A percentile compares a stretch with the other conserved stretches of the same genome.
phyloP scores from a whole-genome alignment of 2,113 vertebrate species.

The Salminus brasiliensis region DNA sequence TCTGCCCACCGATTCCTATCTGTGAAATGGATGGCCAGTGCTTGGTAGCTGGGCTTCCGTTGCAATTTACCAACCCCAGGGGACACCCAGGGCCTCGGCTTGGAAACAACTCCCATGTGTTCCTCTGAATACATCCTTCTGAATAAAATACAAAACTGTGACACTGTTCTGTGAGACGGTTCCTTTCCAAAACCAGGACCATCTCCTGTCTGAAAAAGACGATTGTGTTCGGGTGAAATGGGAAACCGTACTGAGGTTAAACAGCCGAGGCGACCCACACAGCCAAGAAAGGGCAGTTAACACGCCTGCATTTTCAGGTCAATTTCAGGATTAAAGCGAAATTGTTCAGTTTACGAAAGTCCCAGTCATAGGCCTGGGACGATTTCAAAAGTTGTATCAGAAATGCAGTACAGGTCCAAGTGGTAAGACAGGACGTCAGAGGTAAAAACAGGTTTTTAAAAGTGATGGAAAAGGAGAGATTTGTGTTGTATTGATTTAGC shows the following conservation, averaged over 20 bases:
- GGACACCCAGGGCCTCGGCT: slow-evolving; percentile 12
- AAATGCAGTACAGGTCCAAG: slow-evolving; percentile 20
- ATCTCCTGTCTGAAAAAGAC: slow-evolving; percentile 10
- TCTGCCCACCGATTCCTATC: slow-evolving; percentile 49
- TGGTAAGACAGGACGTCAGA: background rate
- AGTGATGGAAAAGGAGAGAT: background rate
- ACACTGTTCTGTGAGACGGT: slow-evolving; percentile 5
- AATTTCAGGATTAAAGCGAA: slow-evolving; percentile 49
- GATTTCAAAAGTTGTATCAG: background rate
- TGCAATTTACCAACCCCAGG: slow-evolving; percentile 40
- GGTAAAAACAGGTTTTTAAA: background rate
- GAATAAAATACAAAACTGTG: slow-evolving; percentile 8
- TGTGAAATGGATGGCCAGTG: slow-evolving; percentile 40
- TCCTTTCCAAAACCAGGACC: slow-evolving; percentile 21
- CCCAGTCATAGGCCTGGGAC: too few species aligned
- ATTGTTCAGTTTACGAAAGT: slow-evolving; percentile 21
- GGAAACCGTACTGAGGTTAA: slow-evolving; percentile 41
- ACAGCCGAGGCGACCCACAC: slow-evolving; percentile 21
- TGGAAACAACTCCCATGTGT: slow-evolving; percentile 25
- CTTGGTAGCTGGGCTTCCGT: slow-evolving; percentile 52
- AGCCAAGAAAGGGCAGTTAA: slow-evolving; percentile 19
- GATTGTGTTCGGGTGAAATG: slow-evolving; percentile 25
- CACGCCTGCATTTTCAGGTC: slow-evolving; percentile 24
- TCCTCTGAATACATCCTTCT: slow-evolving; percentile 25
- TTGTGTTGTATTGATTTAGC: slow-evolving; percentile 37